phyloP scores from a whole-genome alignment of 2,888 invertebrate genomes.

The Dasypogon diadema region DNA sequence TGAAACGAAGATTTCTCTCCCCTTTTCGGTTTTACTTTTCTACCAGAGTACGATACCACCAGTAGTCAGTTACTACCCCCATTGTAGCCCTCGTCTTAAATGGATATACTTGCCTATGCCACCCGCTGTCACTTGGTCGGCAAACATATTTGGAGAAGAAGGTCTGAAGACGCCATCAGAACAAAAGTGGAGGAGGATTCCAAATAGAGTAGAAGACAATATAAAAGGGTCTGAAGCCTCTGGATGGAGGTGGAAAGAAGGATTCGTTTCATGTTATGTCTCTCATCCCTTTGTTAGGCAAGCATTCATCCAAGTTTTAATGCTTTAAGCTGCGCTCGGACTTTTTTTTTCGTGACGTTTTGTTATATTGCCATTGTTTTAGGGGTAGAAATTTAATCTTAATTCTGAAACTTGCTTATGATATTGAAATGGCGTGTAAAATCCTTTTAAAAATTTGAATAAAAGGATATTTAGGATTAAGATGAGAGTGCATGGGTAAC shows the following conservation, averaged over 20 bases:
- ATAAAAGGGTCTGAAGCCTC: slow-evolving; percentile 32
- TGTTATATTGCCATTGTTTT: slow-evolving; percentile 30
- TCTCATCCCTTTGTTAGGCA: slow-evolving; percentile 45
- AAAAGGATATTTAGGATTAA: too few relatives aligned
- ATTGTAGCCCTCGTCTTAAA: slow-evolving; percentile 41
- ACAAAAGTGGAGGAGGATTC: slow-evolving; percentile 49
- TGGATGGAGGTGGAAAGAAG: background rate
- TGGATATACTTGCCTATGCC: slow-evolving; percentile 52
- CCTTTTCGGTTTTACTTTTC: slow-evolving; percentile 37
- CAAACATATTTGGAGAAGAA: slow-evolving; percentile 51
- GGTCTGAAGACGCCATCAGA: slow-evolving; percentile 48
- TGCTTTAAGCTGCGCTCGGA: slow-evolving; percentile 37
- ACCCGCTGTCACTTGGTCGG: slow-evolving; percentile 53
- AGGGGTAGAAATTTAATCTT: background rate
- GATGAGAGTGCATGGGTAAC: too few relatives aligned
- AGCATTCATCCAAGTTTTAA: slow-evolving; percentile 45
- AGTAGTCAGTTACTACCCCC: background rate
- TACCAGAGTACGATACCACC: background rate
- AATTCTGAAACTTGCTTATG: too few relatives aligned
- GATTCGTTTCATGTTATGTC: slow-evolving; percentile 30
- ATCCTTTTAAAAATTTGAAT: too few relatives aligned
- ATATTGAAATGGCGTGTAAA: too few relatives aligned
- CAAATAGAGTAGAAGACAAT: slow-evolving; percentile 36
- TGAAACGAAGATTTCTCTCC: slow-evolving; percentile 19
- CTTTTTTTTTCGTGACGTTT: slow-evolving; percentile 12